Conservation (phyloP, 2,113 vertebrate species). For the Chloropsis hardwickii region DNA sequence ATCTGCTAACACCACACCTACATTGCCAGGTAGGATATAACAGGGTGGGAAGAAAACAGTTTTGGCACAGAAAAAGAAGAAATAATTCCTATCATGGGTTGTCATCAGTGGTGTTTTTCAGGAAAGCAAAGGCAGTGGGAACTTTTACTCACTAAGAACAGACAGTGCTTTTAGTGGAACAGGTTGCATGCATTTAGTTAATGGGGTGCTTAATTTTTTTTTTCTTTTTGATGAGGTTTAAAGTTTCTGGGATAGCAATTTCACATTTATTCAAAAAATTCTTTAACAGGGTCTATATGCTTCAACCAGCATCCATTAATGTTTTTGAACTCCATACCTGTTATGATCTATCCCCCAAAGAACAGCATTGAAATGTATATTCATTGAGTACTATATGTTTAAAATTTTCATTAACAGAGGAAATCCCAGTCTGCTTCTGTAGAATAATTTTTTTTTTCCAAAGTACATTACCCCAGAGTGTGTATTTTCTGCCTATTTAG, state of each 20-base stretch:
- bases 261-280: neutral
- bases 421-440: neutral
- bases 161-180: neutral
- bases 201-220: rapidly evolving
- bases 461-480: neutral
- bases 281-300: neutral
- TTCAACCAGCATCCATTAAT: neutral
- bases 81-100: neutral
- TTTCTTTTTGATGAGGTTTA: neutral
- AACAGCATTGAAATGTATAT: neutral
- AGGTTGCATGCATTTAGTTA: neutral
- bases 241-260: neutral
- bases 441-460: neutral
- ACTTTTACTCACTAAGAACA: neutral
- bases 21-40: neutral
- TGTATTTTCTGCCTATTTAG: neutral
- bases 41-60: neutral
- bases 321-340: neutral
- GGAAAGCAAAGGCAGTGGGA: neutral
- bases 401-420: neutral
- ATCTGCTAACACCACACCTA: neutral
- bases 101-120: neutral
- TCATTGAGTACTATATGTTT: neutral
- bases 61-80: neutral
- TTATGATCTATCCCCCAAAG: neutral